Percentiles rank a stretch among this genome's conserved stretches.
phyloP scores from a whole-genome alignment of 2,113 vertebrate species.

The Lagopus muta region DNA sequence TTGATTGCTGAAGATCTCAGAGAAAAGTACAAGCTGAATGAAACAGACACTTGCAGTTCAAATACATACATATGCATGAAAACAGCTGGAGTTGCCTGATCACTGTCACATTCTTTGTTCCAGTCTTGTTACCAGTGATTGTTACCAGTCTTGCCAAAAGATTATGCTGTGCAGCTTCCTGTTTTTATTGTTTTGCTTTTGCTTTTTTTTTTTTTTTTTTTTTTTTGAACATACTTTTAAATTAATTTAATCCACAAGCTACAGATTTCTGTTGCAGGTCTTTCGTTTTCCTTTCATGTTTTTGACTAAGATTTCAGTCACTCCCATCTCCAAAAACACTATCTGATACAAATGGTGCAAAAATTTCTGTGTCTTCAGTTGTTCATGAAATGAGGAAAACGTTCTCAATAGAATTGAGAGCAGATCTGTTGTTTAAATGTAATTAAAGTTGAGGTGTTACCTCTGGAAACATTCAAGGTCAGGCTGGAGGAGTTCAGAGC shows the following conservation, averaged over 20 bases:
- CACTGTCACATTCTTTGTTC: not conserved
- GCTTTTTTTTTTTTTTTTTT: too few relatives aligned
- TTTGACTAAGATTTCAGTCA: not conserved
- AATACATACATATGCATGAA: not conserved
- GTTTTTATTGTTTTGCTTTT: not conserved
- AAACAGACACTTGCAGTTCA: constrained; percentile 2
- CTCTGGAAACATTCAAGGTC: not conserved
- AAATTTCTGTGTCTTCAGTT: not conserved
- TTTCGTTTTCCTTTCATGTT: not conserved
- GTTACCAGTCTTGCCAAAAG: not conserved
- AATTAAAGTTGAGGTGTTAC: not conserved
- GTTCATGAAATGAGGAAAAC: not conserved
- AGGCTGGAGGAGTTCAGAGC: too few relatives aligned
- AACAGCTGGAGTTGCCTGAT: constrained; percentile 10
- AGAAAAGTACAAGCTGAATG: constrained; percentile 17
- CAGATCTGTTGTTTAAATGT: not conserved
- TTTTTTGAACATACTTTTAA: not conserved
- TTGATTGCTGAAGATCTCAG: constrained; percentile 16
- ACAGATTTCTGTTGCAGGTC: not conserved
- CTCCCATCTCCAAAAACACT: not conserved
- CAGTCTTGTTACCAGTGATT: not conserved
- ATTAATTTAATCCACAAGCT: not conserved
- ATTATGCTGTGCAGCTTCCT: not conserved
- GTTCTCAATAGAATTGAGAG: not conserved
- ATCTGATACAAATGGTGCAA: not conserved